A percentile compares a stretch with the other conserved stretches of the same genome.
Evolutionary conservation across 2,888 invertebrate species (phyloP).

Genomic region (Tenthredo notha): DNA sequence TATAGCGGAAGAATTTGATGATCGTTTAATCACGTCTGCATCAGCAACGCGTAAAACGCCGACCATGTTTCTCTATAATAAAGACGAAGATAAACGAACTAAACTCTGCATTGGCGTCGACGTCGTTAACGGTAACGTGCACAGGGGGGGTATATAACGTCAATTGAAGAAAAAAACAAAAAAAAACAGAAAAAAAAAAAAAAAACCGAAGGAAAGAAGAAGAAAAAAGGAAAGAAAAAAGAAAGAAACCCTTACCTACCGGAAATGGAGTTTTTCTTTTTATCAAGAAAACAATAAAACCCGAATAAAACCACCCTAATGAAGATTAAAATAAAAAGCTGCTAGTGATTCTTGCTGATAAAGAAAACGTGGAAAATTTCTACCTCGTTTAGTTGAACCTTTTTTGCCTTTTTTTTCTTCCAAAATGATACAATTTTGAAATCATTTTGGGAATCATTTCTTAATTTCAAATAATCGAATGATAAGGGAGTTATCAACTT

Average conservation of each 20-base stretch:
- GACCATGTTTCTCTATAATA: slow-evolving; percentile 11
- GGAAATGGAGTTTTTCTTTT: background rate
- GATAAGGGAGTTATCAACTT: background rate
- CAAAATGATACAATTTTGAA: background rate
- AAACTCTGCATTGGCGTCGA: background rate
- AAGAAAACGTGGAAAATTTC: background rate
- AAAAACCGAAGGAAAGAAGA: background rate
- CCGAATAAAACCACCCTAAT: background rate
- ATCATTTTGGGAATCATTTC: background rate
- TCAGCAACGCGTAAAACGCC: background rate
- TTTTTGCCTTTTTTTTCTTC: background rate
- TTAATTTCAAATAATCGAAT: no score
- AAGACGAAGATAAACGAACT: slow-evolving; percentile 16
- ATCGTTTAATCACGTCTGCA: slow-evolving; percentile 35
- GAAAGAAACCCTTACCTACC: background rate
- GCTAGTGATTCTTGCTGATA: background rate
- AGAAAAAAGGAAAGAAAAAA: background rate
- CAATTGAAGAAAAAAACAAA: background rate
- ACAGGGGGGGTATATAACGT: background rate
- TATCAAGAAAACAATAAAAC: slow-evolving; percentile 11
- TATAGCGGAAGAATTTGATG: slow-evolving; percentile 17
- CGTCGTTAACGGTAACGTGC: slow-evolving; percentile 18
- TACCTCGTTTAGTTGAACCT: background rate
- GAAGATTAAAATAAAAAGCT: background rate
- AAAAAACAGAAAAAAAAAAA: background rate